phyloP scores from a whole-genome alignment of 2,888 invertebrate genomes.

The Caenorhabditis sp. region DNA sequence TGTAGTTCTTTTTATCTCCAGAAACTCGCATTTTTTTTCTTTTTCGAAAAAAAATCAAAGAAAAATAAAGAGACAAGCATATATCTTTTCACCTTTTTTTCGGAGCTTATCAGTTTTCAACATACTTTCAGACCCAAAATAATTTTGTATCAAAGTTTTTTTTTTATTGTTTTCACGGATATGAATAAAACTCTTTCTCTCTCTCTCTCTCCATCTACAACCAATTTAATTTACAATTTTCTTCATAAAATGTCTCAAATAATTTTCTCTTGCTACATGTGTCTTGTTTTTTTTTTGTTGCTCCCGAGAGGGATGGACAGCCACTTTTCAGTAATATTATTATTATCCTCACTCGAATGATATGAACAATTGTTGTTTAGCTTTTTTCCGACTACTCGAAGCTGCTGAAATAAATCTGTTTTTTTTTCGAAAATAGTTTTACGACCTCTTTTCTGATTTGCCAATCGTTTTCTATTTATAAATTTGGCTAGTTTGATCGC shows the following conservation, averaged over 20 bases:
- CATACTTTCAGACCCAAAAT: no score
- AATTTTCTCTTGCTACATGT: no score
- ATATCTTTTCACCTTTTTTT: not conserved
- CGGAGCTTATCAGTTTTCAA: not conserved
- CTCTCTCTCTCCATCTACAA: no score
- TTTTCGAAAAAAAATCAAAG: not conserved
- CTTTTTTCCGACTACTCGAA: not conserved
- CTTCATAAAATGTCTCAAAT: not conserved
- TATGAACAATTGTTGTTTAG: slow-evolving; percentile 3
- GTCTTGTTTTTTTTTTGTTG: no score
- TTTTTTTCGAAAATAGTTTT: not conserved
- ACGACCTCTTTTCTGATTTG: not conserved
- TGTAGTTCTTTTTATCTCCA: not conserved
- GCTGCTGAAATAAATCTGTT: not conserved
- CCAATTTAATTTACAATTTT: not conserved
- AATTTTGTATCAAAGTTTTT: no score
- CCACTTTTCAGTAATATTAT: no score
- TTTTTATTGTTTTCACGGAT: no score
- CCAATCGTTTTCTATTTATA: no score
- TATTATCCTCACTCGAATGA: not conserved
- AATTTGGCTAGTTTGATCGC: no score
- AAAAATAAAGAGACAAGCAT: not conserved
- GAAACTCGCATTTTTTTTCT: not conserved
- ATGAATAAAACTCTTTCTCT: no score
- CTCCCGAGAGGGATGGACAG: no score